Evolutionary conservation across 2,888 invertebrate species (phyloP).

Genomic region (Xylota sylvarum): DNA sequence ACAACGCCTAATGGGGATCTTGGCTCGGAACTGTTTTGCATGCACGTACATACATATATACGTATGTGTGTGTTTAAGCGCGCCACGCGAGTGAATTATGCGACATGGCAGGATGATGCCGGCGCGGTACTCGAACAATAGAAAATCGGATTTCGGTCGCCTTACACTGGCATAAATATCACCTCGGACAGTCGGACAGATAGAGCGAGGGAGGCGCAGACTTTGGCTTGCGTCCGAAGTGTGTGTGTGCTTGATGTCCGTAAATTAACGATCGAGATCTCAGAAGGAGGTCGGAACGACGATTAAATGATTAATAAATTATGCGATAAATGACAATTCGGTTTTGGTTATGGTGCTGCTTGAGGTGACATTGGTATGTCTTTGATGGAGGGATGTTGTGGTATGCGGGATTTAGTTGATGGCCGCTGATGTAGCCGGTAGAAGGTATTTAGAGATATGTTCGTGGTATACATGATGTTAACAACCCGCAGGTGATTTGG

Average conservation of each 20-base stretch:
- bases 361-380: constrained; percentile 63
- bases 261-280: constrained; percentile 74
- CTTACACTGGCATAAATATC: constrained; percentile 59
- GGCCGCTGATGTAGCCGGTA: neutral
- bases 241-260: constrained; percentile 63
- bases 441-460: constrained; percentile 22
- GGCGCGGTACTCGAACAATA: constrained; percentile 69
- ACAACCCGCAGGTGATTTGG: constrained; percentile 29
- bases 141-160: constrained; percentile 69
- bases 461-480: neutral
- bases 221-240: constrained; percentile 68
- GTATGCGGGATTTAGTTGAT: constrained; percentile 50
- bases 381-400: constrained; percentile 42
- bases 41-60: too few species aligned
- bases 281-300: constrained; percentile 72
- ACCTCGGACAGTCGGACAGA: constrained; percentile 55
- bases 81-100: constrained; percentile 45
- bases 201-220: constrained; percentile 24
- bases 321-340: constrained; percentile 74
- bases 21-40: constrained; percentile 30
- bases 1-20: constrained; percentile 24
- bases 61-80: neutral
- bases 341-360: constrained; percentile 61
- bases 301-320: constrained; percentile 75
- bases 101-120: constrained; percentile 63